Conservation (phyloP, 64 coral and sea anemone genomes). For the Actinia tenebrosa region DNA sequence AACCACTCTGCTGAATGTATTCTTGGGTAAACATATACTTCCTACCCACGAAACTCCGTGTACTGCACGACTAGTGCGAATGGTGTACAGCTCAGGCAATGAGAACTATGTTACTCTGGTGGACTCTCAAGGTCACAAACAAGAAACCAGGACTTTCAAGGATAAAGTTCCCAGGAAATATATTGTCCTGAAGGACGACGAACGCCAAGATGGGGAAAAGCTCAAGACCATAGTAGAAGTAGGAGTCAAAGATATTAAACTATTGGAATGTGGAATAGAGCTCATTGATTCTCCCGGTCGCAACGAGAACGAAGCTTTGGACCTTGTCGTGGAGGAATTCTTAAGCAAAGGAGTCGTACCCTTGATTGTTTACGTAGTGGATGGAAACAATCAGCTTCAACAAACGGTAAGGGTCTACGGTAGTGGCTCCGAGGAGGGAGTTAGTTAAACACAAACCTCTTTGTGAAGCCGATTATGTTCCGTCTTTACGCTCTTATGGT, state of each 20-base stretch:
- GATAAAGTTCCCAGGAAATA: not conserved
- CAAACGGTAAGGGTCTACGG: conserved; percentile 1
- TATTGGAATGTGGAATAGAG: conserved; percentile 45
- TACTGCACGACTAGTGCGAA: conserved; percentile 48
- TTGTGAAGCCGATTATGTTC: no score
- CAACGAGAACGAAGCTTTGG: conserved; percentile 36
- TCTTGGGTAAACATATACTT: not conserved
- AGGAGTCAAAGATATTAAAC: conserved; percentile 27
- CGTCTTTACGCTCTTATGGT: no score
- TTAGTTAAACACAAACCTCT: no score
- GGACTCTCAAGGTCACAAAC: not conserved
- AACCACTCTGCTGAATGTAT: conserved; percentile 16
- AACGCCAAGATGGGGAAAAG: not conserved
- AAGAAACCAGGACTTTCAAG: not conserved
- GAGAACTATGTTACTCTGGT: not conserved
- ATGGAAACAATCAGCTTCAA: conserved; percentile 34
- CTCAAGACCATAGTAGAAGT: conserved; percentile 43
- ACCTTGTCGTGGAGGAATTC: conserved; percentile 32
- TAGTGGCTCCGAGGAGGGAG: no score
- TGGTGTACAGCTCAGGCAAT: conserved; percentile 4
- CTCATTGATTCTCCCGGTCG: conserved; percentile 55
- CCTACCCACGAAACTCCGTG: conserved; percentile 39
- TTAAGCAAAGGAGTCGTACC: conserved; percentile 40
- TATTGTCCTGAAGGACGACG: conserved; percentile 24
- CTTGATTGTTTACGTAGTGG: conserved; percentile 51